Conservation (phyloP, 53 echinoderm and acorn worm species). For the Holothuria scabra region DNA sequence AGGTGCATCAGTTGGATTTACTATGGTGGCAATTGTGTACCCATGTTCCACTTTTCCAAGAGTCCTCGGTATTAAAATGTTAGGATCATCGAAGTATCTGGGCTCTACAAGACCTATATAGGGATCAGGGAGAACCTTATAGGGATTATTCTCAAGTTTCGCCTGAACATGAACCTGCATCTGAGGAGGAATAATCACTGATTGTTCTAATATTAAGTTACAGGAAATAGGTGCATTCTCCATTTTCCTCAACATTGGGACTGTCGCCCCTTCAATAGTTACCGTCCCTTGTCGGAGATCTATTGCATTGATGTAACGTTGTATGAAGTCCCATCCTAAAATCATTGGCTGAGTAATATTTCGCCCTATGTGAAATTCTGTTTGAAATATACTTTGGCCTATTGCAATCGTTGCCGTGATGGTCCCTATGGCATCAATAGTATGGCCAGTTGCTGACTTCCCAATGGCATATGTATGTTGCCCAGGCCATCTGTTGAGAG, state of each 20-base stretch:
- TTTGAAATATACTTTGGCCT: background rate
- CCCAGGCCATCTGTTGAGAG: too few relatives aligned
- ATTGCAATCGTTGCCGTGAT: background rate
- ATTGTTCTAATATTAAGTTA: background rate
- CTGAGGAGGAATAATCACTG: slow-evolving; percentile 8
- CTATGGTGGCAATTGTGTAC: slow-evolving; percentile 1
- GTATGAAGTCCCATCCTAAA: slow-evolving; percentile 32
- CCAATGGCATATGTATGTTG: background rate
- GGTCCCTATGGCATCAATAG: slow-evolving; percentile 9
- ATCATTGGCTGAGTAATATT: slow-evolving; percentile 21
- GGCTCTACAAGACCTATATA: slow-evolving; percentile 19
- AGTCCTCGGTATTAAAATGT: slow-evolving; percentile 13
- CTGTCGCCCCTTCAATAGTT: background rate
- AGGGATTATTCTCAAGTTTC: background rate
- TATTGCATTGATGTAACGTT: background rate
- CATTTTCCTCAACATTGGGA: background rate
- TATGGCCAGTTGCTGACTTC: slow-evolving; percentile 3
- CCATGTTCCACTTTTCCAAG: background rate
- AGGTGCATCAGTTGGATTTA: background rate
- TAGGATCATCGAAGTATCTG: background rate
- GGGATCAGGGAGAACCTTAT: background rate
- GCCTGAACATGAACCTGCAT: background rate
- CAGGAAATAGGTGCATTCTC: background rate
- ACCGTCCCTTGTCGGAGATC: slow-evolving; percentile 1
- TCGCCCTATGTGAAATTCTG: slow-evolving; percentile 16